Percentiles rank a stretch among this genome's conserved stretches.
Conservation (phyloP, 2,888 invertebrate genomes). For the Leptinotarsa juncta region DNA sequence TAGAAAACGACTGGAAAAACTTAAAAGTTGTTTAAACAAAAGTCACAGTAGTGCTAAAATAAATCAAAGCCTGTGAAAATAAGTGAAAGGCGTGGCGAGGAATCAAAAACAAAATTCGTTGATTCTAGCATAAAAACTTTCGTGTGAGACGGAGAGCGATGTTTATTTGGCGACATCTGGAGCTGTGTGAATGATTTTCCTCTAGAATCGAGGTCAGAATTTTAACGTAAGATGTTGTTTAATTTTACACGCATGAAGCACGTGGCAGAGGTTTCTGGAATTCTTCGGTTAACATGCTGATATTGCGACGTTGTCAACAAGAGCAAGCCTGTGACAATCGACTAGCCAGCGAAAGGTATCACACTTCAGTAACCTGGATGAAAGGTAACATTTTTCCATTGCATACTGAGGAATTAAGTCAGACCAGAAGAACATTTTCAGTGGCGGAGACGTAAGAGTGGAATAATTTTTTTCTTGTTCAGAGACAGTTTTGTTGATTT, state of each 20-base stretch:
- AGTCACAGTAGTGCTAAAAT: too few relatives aligned
- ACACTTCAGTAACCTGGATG: neutral
- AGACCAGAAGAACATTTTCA: neutral
- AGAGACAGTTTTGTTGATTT: neutral
- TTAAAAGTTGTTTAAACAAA: neutral
- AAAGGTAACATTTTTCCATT: conserved; percentile 1
- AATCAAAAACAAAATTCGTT: too few relatives aligned
- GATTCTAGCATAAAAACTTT: neutral
- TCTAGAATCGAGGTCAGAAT: too few relatives aligned
- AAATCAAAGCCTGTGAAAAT: too few relatives aligned
- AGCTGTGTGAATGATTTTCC: neutral
- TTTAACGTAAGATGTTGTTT: neutral
- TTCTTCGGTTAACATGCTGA: neutral
- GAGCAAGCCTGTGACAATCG: neutral
- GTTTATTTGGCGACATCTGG: neutral
- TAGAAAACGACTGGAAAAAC: neutral
- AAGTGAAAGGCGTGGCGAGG: too few relatives aligned
- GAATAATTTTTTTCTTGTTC: neutral
- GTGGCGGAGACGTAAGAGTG: neutral
- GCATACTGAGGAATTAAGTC: neutral
- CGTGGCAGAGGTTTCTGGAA: neutral
- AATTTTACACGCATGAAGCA: neutral
- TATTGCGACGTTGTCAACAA: neutral
- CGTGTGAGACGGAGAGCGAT: neutral
- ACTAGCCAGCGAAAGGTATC: neutral